Percentiles rank a stretch among this genome's conserved stretches.
Evolutionary conservation across 1,140 invertebrate species (phyloP).

Genomic region (Meteorus sp.): DNA sequence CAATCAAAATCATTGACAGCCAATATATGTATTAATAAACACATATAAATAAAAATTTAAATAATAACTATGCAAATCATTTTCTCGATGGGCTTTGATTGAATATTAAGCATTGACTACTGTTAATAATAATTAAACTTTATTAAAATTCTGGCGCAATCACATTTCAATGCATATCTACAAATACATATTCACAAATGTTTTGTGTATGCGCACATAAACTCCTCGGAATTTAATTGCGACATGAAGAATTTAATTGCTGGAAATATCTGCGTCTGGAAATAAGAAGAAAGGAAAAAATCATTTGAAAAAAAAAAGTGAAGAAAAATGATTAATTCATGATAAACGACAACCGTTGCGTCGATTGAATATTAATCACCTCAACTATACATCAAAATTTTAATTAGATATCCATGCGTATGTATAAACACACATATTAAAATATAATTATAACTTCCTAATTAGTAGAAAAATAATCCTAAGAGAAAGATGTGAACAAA

Average conservation of each 20-base stretch:
- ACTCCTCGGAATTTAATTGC: constrained; percentile 2
- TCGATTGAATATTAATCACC: constrained; percentile 15
- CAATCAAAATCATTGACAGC: too few relatives aligned
- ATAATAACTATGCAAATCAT: not conserved
- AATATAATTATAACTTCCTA: too few relatives aligned
- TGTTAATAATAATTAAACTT: too few relatives aligned
- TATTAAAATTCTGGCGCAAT: too few relatives aligned
- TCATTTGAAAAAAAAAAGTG: not conserved
- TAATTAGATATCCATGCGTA: constrained; percentile 8
- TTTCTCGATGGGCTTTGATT: not conserved
- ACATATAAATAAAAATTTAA: not conserved
- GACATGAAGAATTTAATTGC: not conserved
- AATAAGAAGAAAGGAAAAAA: not conserved
- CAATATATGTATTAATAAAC: too few relatives aligned
- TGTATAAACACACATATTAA: not conserved
- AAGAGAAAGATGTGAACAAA: too few relatives aligned
- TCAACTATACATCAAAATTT: constrained; percentile 8
- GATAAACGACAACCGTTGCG: not conserved
- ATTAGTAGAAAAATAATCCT: too few relatives aligned
- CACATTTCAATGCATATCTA: too few relatives aligned
- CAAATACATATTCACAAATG: too few relatives aligned
- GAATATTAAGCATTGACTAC: not conserved
- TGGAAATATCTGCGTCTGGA: not conserved
- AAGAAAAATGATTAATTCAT: constrained; percentile 5
- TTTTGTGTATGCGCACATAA: too few relatives aligned